These are phyloP conservation scores for Octopus sinensis DNA, from an alignment of 1,140 invertebrate genomes.

Conservation along the genomic window DNA sequence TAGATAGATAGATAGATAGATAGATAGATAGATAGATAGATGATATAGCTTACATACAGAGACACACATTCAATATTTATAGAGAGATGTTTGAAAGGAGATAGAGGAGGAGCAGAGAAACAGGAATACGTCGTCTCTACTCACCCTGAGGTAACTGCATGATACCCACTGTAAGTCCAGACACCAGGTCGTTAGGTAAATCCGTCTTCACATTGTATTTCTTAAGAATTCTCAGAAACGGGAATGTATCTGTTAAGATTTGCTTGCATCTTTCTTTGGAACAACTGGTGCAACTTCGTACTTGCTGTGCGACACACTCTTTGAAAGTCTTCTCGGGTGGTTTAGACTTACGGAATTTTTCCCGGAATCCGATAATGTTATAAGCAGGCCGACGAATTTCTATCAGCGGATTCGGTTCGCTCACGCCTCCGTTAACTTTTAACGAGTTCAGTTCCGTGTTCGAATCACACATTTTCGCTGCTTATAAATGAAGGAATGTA, in stretches of 20 bases:
- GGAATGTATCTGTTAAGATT: constrained; percentile 31
- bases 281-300: constrained; percentile 21
- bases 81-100: not conserved
- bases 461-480: not conserved
- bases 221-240: constrained; percentile 41
- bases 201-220: constrained; percentile 43
- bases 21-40: not conserved
- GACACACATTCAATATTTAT: not conserved
- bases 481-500: no score
- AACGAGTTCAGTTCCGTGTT: not conserved
- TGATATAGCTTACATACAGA: not conserved
- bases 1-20: constrained; percentile 1
- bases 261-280: constrained; percentile 28
- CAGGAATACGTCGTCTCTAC: not conserved
- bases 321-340: not conserved
- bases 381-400: not conserved
- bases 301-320: not conserved
- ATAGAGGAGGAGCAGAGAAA: not conserved
- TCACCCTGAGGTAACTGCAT: constrained; percentile 51
- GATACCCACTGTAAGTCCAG: constrained; percentile 51
- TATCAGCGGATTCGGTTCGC: not conserved
- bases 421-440: not conserved
- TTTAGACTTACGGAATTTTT: not conserved
- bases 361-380: not conserved
- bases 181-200: constrained; percentile 42